Percentiles rank a stretch among this genome's conserved stretches.
Conservation (phyloP, 2,113 vertebrate genomes). For the Petroica traversi region DNA sequence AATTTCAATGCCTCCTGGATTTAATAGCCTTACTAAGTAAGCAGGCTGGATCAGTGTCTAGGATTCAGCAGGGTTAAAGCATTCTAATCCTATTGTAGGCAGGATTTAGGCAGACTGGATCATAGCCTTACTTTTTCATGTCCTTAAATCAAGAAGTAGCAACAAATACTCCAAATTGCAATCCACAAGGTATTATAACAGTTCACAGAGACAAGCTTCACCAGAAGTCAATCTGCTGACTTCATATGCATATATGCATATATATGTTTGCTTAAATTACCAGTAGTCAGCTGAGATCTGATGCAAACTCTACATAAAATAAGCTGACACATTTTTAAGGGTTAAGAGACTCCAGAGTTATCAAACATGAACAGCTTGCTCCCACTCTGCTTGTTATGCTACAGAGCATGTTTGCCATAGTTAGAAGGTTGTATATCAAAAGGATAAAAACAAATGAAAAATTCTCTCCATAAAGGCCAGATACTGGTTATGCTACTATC, state of each 20-base stretch:
- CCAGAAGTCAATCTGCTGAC: neutral
- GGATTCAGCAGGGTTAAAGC: constrained; percentile 17
- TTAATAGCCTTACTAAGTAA: constrained; percentile 35
- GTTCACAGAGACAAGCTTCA: neutral
- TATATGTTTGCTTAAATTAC: neutral
- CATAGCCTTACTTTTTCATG: neutral
- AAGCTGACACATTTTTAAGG: neutral
- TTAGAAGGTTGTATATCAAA: neutral
- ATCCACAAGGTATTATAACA: neutral
- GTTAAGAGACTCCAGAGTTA: neutral
- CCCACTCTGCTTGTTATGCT: neutral
- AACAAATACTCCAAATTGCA: neutral
- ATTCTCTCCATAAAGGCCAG: neutral
- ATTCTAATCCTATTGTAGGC: neutral
- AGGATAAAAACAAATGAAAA: neutral
- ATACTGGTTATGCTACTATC: neutral
- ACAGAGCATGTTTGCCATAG: neutral
- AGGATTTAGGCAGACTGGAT: constrained; percentile 8
- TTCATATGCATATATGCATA: neutral
- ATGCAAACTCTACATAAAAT: neutral
- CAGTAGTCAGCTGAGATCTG: neutral
- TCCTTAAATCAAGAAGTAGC: neutral
- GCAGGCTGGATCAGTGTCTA: constrained; percentile 1
- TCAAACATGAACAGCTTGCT: neutral
- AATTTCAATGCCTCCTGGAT: constrained; percentile 22